These are phyloP conservation scores for Diadegma fenestrale DNA, from an alignment of 2,888 invertebrate species.

Conservation along the genomic window DNA sequence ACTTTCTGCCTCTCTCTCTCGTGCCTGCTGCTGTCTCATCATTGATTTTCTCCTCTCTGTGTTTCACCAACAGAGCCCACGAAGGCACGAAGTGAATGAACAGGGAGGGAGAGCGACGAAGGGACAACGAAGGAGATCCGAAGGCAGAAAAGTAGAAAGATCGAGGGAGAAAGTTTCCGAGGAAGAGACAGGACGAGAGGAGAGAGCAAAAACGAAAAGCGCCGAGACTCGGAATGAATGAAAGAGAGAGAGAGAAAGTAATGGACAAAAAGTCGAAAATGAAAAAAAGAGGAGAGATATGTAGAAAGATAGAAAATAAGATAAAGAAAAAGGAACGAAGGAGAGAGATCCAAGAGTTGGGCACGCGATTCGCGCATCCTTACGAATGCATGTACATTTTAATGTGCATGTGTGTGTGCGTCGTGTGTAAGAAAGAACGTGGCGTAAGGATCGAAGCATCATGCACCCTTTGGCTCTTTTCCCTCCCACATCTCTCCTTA, in stretches of 20 bases:
- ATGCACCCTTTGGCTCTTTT: conserved; percentile 35
- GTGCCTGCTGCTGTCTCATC: conserved; percentile 78
- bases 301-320: neutral
- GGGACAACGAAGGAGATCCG: neutral
- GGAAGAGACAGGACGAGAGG: neutral
- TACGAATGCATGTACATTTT: conserved; percentile 18
- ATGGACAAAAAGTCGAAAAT: neutral
- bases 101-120: neutral
- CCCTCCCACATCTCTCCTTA: conserved; percentile 31
- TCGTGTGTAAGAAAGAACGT: conserved; percentile 28
- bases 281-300: neutral
- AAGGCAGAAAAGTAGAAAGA: neutral
- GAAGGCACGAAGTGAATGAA: too few relatives aligned
- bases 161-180: conserved; percentile 1
- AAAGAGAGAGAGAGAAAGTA: conserved; percentile 19
- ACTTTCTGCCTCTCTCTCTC: conserved; percentile 44
- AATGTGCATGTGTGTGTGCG: neutral
- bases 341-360: conserved; percentile 46
- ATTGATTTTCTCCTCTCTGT: conserved; percentile 78
- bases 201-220: neutral
- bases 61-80: conserved; percentile 28
- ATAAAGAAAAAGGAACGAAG: neutral
- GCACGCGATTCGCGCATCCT: conserved; percentile 69
- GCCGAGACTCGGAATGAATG: neutral
- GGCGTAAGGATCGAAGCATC: conserved; percentile 45